Conservation (phyloP, 2,113 vertebrate genomes). For the Zingel zingel region DNA sequence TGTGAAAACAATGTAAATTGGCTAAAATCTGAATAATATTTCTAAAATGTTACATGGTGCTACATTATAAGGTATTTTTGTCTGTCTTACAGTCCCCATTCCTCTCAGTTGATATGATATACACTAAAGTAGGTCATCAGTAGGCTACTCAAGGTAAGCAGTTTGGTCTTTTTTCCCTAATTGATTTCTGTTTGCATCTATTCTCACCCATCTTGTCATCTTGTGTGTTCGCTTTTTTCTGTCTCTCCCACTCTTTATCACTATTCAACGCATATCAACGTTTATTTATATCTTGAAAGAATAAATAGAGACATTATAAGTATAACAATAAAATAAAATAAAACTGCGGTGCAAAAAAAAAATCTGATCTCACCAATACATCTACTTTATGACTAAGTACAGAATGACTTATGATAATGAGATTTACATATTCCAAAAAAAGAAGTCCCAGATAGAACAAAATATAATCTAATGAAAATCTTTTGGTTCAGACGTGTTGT, state of each 20-base stretch:
- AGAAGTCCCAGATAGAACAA: not conserved
- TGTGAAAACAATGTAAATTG: not conserved
- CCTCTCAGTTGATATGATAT: not conserved
- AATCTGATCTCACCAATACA: not conserved
- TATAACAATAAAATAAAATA: not conserved
- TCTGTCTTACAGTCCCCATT: not conserved
- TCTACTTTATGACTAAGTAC: not conserved
- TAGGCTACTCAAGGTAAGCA: not conserved
- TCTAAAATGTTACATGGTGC: not conserved
- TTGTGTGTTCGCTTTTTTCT: not conserved
- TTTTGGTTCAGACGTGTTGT: not conserved
- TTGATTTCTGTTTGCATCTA: not conserved
- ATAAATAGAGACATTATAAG: slow-evolving; percentile 4
- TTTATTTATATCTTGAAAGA: slow-evolving; percentile 5
- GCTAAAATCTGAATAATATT: not conserved
- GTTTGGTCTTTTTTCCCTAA: not conserved
- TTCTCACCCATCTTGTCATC: slow-evolving; percentile 1
- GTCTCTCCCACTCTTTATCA: not conserved
- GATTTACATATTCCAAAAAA: not conserved
- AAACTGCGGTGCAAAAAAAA: not conserved
- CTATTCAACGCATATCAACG: not conserved
- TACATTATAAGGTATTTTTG: not conserved
- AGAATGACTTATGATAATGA: slow-evolving; percentile 2
- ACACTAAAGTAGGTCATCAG: slow-evolving; percentile 29
- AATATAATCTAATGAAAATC: not conserved